These are phyloP conservation scores for Theristicus caerulescens DNA, from an alignment of 2,113 vertebrate species.

Conservation along the genomic window DNA sequence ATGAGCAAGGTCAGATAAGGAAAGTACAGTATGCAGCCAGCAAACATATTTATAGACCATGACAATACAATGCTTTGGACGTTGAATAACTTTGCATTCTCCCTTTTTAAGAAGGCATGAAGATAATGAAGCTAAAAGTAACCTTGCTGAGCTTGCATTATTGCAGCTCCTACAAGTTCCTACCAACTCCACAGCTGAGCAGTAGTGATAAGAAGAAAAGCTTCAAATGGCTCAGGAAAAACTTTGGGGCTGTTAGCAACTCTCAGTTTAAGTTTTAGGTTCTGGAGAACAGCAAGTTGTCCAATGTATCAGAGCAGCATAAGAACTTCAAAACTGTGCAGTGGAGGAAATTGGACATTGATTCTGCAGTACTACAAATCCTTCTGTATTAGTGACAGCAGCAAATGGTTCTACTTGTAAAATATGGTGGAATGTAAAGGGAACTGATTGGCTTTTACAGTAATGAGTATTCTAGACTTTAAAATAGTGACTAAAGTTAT, in stretches of 20 bases:
- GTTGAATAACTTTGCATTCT: conserved; percentile 1
- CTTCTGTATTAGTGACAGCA: background rate
- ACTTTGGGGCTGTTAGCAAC: background rate
- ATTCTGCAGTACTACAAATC: background rate
- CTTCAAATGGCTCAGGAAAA: background rate
- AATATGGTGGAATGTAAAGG: background rate
- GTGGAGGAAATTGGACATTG: background rate
- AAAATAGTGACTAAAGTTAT: background rate
- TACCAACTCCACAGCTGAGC: background rate
- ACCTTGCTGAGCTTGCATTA: conserved; percentile 36
- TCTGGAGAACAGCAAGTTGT: background rate
- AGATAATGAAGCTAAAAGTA: conserved; percentile 35
- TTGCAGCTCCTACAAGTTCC: background rate
- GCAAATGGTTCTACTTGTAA: background rate
- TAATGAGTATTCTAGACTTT: background rate
- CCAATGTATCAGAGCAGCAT: background rate
- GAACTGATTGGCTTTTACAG: background rate
- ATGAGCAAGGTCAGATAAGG: conserved; percentile 77
- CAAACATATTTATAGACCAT: conserved; percentile 52
- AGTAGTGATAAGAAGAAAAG: background rate
- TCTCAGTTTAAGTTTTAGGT: background rate
- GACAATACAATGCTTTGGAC: conserved; percentile 16
- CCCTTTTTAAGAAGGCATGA: background rate
- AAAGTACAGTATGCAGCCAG: conserved; percentile 57
- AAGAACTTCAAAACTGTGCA: background rate